Evolutionary conservation across 2,888 invertebrate genomes (phyloP).

Genomic region (Argyresthia goedartella): DNA sequence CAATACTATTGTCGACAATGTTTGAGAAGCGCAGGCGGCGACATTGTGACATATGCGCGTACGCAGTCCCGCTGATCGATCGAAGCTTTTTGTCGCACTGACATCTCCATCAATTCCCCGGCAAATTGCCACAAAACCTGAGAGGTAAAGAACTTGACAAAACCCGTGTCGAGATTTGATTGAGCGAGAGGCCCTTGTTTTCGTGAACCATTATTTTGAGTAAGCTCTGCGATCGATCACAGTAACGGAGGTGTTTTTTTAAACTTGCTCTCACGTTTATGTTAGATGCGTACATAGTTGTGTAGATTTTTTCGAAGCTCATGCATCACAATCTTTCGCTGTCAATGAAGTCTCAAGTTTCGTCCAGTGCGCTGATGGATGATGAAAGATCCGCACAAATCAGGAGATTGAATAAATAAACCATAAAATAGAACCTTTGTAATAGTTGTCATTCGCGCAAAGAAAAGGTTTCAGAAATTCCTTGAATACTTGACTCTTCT

Average conservation of each 20-base stretch:
- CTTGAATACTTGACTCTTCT: neutral
- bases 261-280: constrained; percentile 21
- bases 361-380: neutral
- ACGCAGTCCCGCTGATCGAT: constrained; percentile 57
- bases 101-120: constrained; percentile 61
- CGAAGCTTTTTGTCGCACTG: constrained; percentile 63
- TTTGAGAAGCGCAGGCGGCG: neutral
- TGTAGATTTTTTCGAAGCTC: constrained; percentile 14
- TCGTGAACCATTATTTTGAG: constrained; percentile 49
- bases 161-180: constrained; percentile 50
- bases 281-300: constrained; percentile 21
- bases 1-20: constrained; percentile 1
- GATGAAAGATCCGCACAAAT: neutral
- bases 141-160: constrained; percentile 21
- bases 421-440: neutral
- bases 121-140: constrained; percentile 53
- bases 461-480: neutral
- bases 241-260: constrained; percentile 22
- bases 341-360: constrained; percentile 20
- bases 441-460: neutral
- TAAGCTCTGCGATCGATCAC: constrained; percentile 59
- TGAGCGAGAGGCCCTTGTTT: constrained; percentile 29
- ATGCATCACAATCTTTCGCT: constrained; percentile 33
- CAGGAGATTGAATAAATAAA: neutral
- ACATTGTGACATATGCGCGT: constrained; percentile 28